Base-by-base conservation (phyloP, 2,797 vertebrate genomes). In the Myripristis jacobus region DNA sequence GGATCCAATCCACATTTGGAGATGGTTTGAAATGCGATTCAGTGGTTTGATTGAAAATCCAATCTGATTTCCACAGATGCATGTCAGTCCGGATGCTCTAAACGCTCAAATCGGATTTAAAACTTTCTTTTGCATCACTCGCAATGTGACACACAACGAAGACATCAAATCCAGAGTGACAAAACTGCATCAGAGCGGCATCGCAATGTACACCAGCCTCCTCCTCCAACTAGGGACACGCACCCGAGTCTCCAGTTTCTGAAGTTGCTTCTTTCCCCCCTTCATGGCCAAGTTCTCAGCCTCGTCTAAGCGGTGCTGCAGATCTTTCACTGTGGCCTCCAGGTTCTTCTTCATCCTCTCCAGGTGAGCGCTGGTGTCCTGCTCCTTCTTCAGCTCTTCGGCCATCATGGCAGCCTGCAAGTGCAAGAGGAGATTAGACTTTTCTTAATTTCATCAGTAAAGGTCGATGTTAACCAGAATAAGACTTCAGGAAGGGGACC, bases 301-400 rank as follows among this genome's bases (percentile, higher is more conserved):
- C 70, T 95, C 95, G 0, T 95, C 92, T 22, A 95, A 73, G 3
- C 92, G 92, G 34, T 85, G 90, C 82, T 95, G 94, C 78, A 95
- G 89, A 73, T 95, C 93, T 80, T 95, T 96, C 70, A 95, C 93
- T 0, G 81, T 92, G 60, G 89, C 92, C 0, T 96, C 96, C 88
- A 97, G 73, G 61, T 96, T 96, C 92, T 90, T 96, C 88, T 94
- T 96, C 95, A 96, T 96, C 73, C 95, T 91, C 86, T 96, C 95
- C 82, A 96, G 91, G 85, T 96, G 95, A 82, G 94, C 86, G 0
- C 95, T 94, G 80, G 95, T 96, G 86, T 96, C 95, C 85, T 96
- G 95, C 83, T 96, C 96, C 79, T 96, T 95, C 88, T 94, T 95
- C 75, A 96, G 84, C 85, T 96, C 95, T 16, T 97, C 95, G 0